A percentile compares a stretch with the other conserved stretches of the same genome.
Evolutionary conservation across 2,113 vertebrate genomes (phyloP).

Genomic region (Silurus meridionalis): DNA sequence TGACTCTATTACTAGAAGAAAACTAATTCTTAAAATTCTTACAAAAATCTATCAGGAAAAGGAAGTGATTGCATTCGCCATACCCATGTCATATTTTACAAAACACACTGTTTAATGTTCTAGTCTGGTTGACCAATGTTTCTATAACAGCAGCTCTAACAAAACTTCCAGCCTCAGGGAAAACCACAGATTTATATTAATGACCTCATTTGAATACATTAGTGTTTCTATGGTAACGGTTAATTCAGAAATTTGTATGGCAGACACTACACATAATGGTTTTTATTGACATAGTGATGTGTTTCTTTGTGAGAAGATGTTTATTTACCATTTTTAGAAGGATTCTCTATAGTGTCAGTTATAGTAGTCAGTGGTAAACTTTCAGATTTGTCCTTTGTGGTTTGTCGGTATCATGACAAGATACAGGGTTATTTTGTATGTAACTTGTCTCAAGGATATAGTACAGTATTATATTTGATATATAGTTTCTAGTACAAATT

Average conservation of each 20-base stretch:
- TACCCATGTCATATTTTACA: neutral
- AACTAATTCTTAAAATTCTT: neutral
- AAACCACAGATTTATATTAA: neutral
- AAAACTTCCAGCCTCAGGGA: neutral
- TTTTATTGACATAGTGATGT: neutral
- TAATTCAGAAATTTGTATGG: neutral
- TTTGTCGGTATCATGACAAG: neutral
- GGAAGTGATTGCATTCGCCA: neutral
- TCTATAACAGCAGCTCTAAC: neutral
- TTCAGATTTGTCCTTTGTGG: neutral
- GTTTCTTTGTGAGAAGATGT: neutral
- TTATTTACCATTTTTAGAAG: neutral
- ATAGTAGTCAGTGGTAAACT: neutral
- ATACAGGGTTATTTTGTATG: neutral
- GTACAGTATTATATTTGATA: neutral
- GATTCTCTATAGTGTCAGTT: neutral
- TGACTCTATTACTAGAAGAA: neutral
- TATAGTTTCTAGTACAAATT: too few relatives aligned
- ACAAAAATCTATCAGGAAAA: too few relatives aligned
- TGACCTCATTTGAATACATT: neutral
- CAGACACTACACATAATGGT: neutral
- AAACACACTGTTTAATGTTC: neutral
- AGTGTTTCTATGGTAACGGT: neutral
- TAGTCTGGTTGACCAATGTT: neutral
- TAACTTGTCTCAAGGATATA: neutral